phyloP scores from a whole-genome alignment of 2,797 vertebrate species.

The Gymnoscopelus braueri region DNA sequence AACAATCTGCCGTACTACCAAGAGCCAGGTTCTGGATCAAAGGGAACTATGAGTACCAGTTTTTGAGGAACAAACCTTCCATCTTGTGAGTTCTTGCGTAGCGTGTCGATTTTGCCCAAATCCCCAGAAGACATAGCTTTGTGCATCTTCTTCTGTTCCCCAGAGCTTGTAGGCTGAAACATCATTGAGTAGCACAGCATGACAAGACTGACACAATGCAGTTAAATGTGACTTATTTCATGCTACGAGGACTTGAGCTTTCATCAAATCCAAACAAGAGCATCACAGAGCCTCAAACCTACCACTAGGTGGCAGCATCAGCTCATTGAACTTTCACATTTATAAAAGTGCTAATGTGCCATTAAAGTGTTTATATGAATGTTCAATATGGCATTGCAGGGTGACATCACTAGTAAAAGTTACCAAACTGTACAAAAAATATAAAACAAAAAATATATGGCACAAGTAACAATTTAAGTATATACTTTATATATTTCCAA shows the following conservation, averaged over 20 bases:
- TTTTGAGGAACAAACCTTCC: slow-evolving; percentile 83
- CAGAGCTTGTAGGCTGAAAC: slow-evolving; percentile 78
- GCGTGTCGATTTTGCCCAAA: slow-evolving; percentile 82
- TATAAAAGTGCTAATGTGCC: background rate
- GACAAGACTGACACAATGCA: background rate
- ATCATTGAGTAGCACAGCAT: slow-evolving; percentile 21
- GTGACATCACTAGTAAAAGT: slow-evolving; percentile 4
- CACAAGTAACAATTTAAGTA: background rate
- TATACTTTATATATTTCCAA: background rate
- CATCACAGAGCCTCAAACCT: no score
- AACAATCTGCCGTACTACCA: no score
- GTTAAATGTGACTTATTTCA: background rate
- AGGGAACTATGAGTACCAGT: background rate
- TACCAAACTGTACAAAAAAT: background rate
- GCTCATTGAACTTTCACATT: slow-evolving; percentile 4
- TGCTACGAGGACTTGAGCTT: background rate
- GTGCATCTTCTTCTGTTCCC: slow-evolving; percentile 87
- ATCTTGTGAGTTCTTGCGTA: slow-evolving; percentile 86
- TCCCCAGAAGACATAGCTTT: slow-evolving; percentile 96
- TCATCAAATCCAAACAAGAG: no score
- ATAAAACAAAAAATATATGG: background rate
- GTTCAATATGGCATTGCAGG: background rate
- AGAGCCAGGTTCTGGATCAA: no score
- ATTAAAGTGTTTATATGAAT: background rate
- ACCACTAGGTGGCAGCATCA: slow-evolving; percentile 65